These are phyloP conservation scores for Shargacucullia verbasci DNA, from an alignment of 2,888 invertebrate species.

Conservation along the genomic window DNA sequence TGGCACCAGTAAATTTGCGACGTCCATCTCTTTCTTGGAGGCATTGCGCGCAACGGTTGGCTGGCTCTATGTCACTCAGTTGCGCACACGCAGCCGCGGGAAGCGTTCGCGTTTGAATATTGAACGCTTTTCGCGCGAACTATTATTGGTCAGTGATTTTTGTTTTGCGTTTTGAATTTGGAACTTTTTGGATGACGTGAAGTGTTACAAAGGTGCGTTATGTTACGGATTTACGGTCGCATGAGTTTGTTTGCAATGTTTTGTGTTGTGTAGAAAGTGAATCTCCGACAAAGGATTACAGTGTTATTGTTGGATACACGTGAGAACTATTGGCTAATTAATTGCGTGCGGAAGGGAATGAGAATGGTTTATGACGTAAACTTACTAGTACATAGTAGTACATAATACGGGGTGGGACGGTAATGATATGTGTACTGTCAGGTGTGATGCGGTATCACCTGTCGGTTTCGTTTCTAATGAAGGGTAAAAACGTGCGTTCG, in stretches of 20 bases:
- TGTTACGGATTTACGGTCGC: slow-evolving; percentile 33
- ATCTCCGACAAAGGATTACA: slow-evolving; percentile 73
- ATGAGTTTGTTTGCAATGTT: slow-evolving; percentile 38
- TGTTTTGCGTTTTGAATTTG: slow-evolving; percentile 55
- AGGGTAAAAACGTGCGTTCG: slow-evolving; percentile 28
- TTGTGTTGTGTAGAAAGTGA: slow-evolving; percentile 70
- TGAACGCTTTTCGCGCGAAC: slow-evolving; percentile 73
- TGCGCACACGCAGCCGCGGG: slow-evolving; percentile 80
- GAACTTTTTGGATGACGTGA: slow-evolving; percentile 58
- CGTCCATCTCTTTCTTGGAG: slow-evolving; percentile 63
- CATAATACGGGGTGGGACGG: slow-evolving; percentile 6
- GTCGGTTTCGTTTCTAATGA: slow-evolving; percentile 45
- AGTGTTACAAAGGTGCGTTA: slow-evolving; percentile 52
- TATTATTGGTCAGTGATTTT: slow-evolving; percentile 55
- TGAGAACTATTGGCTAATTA: slow-evolving; percentile 64
- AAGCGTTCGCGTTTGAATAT: slow-evolving; percentile 74
- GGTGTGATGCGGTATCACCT: slow-evolving; percentile 51
- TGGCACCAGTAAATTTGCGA: slow-evolving; percentile 43
- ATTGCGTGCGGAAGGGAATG: slow-evolving; percentile 56
- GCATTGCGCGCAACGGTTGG: slow-evolving; percentile 70
- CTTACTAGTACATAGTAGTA: slow-evolving; percentile 11
- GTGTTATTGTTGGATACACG: slow-evolving; percentile 69
- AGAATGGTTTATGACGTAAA: slow-evolving; percentile 53
- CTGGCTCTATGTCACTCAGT: slow-evolving; percentile 76
- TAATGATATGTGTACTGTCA: slow-evolving; percentile 45